A percentile compares a stretch with the other conserved stretches of the same genome.
These are phyloP conservation scores for Nesoenas mayeri DNA, from an alignment of 2,113 vertebrate species.

Conservation along the genomic window DNA sequence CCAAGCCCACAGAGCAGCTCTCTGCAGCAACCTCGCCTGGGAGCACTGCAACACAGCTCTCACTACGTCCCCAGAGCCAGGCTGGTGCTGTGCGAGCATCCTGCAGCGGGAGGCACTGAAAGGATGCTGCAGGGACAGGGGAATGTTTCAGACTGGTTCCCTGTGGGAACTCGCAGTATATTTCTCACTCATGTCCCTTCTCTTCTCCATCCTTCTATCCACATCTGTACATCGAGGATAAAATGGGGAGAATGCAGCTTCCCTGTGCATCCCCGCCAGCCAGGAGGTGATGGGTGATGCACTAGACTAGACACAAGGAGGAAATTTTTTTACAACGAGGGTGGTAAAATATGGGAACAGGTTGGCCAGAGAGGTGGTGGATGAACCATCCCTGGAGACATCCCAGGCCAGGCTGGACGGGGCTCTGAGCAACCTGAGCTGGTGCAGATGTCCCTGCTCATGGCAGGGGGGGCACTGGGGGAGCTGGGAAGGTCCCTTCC, in stretches of 20 bases:
- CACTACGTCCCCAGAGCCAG: not conserved
- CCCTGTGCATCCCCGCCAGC: not conserved
- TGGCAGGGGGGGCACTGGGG: too few relatives aligned
- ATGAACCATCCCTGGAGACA: too few relatives aligned
- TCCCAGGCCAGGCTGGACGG: too few relatives aligned
- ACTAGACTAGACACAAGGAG: too few relatives aligned
- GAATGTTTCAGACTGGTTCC: too few relatives aligned
- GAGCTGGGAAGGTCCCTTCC: too few relatives aligned
- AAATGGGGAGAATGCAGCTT: not conserved
- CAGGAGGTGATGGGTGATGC: not conserved
- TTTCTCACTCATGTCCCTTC: not conserved
- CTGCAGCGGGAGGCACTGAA: not conserved
- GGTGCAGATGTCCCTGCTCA: too few relatives aligned
- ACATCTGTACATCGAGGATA: too few relatives aligned
- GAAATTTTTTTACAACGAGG: too few relatives aligned
- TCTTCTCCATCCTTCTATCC: not conserved
- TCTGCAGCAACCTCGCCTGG: not conserved
- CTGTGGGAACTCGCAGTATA: not conserved
- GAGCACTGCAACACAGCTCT: not conserved
- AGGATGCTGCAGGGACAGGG: not conserved
- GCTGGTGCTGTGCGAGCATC: not conserved
- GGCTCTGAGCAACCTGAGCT: too few relatives aligned
- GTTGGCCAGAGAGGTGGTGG: too few relatives aligned
- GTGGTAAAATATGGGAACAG: too few relatives aligned
- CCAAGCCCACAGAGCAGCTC: fast-evolving